These are phyloP conservation scores for Drosophila algonquin DNA, from an alignment of 2,888 invertebrate species.

Conservation along the genomic window DNA sequence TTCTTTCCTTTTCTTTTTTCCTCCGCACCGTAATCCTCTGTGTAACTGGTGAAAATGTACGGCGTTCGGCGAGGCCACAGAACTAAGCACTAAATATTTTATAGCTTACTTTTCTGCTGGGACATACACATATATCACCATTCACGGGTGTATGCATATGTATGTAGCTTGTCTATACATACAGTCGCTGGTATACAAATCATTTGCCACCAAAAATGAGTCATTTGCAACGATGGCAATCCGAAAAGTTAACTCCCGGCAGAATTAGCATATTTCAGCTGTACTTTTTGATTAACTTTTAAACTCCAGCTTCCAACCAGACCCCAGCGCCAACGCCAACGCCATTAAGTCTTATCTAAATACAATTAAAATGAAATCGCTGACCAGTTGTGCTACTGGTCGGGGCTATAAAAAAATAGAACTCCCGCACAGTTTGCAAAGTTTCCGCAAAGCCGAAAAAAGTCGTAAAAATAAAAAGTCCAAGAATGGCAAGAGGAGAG, in stretches of 20 bases:
- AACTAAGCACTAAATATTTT: conserved; percentile 72
- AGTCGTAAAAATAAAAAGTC: conserved; percentile 24
- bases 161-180: background rate
- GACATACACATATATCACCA: conserved; percentile 4
- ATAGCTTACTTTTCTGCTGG: conserved; percentile 47
- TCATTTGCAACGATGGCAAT: conserved; percentile 3
- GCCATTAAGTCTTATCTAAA: conserved; percentile 67
- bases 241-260: background rate
- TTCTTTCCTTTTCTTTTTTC: conserved; percentile 48
- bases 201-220: conserved; percentile 13
- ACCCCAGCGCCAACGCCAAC: background rate
- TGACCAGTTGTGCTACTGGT: conserved; percentile 38
- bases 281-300: conserved; percentile 37
- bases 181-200: background rate
- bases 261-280: conserved; percentile 10
- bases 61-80: conserved; percentile 40
- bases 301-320: conserved; percentile 12
- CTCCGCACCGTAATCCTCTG: conserved; percentile 9
- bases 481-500: background rate
- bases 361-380: conserved; percentile 63
- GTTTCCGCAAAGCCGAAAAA: conserved; percentile 39
- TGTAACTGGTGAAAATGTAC: conserved; percentile 24
- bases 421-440: conserved; percentile 44
- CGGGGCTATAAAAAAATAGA: conserved; percentile 45
- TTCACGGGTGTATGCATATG: background rate